Conservation (phyloP, 2,113 vertebrate genomes). For the Pachycephala philippinensis region DNA sequence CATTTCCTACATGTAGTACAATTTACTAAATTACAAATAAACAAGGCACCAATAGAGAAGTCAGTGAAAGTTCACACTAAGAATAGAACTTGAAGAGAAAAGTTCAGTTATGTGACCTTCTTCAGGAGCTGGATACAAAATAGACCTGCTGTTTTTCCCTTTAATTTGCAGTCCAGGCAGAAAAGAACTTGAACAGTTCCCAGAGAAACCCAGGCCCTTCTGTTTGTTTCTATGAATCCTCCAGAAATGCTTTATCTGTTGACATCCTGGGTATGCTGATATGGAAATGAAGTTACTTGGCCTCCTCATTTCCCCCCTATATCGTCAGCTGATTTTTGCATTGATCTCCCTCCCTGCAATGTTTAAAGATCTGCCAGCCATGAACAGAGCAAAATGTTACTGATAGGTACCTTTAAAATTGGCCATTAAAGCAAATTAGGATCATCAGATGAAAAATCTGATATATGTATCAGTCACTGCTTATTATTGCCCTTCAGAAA, state of each 20-base stretch:
- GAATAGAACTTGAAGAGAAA: conserved; percentile 74
- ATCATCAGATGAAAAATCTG: not conserved
- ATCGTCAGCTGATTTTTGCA: not conserved
- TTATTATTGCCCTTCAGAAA: not conserved
- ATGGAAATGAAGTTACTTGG: not conserved
- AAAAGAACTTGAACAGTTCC: not conserved
- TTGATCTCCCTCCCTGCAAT: not conserved
- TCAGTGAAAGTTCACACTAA: conserved; percentile 76
- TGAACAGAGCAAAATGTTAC: not conserved
- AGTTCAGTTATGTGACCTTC: conserved; percentile 70
- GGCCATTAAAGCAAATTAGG: not conserved
- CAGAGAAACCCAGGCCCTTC: not conserved
- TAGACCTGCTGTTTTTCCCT: conserved; percentile 45
- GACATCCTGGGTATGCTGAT: not conserved
- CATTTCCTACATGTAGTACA: conserved; percentile 67
- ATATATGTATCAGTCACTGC: not conserved
- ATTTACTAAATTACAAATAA: conserved; percentile 65
- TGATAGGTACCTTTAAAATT: not conserved
- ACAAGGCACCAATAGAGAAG: conserved; percentile 58
- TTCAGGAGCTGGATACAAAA: conserved; percentile 55
- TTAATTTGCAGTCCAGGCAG: conserved; percentile 11
- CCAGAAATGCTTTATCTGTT: conserved; percentile 17
- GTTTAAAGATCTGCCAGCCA: not conserved
- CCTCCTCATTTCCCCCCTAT: not conserved
- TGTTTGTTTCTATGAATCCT: conserved; percentile 5